Base-by-base conservation (phyloP, 2,113 vertebrate species). In the Arothron firmamentum region DNA sequence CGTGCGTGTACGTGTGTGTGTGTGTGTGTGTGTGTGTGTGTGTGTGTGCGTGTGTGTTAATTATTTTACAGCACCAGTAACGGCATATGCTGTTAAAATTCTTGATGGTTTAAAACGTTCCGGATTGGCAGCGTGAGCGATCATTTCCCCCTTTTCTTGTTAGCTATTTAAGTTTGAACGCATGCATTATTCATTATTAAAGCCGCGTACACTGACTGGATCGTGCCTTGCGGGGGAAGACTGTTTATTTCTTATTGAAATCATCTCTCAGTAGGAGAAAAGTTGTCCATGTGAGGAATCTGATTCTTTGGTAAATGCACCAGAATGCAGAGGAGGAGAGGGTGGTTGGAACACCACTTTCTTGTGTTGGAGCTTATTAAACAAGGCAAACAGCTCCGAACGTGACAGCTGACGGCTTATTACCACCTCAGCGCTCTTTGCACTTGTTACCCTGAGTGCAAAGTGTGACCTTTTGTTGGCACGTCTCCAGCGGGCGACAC, bases 241-340 rank as follows among this genome's bases (percentile, higher is more conserved):
- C 84, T 84, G 80, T 87, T 89, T 88, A 78, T 89, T 89, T 86
- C 82, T 88, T 85, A 90, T 89, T 84, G 74, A 86, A 90, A 89
- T 86, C 83, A 88, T 89, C 79, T 87, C 81, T 85, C 75, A 84
- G 83, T 72, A 73, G 81, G 83, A 89, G 82, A 80, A 85, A 79
- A 82, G 80, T 84, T 82, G 74, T 72, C 82, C 81, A 84, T 83
- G 85, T 88, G 89, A 84, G 67, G 88, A 89, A 91, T 90, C 85
- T 46, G 74, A 87, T 89, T 88, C 88, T 88, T 84, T 87, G 81
- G 77, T 81, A 78, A 38, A 62, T 66, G 70, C 78, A 84, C 85
- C 87, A 81, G 63, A 67, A 73, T 81, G 78, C 75, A 83, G 80
- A 80, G 81, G 73, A 83, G 78, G 70, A 70, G 64, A 53, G 66